Evolutionary conservation across 1,140 invertebrate genomes (phyloP).

Genomic region (Apis cerana): DNA sequence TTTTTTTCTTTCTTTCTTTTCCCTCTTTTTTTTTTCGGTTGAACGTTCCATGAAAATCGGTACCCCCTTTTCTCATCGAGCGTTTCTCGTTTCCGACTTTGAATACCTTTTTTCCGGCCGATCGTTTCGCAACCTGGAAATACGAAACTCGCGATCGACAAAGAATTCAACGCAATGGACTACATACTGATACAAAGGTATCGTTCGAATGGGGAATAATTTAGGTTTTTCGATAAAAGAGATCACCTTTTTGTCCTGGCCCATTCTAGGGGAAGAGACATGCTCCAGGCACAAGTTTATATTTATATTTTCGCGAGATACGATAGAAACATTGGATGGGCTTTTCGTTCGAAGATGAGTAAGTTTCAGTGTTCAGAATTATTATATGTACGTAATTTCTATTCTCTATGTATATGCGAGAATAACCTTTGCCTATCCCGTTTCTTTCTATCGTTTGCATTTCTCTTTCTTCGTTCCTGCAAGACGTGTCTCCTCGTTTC

Average conservation of each 20-base stretch:
- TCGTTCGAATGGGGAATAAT: constrained; percentile 32
- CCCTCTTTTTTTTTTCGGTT: neutral
- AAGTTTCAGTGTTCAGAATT: too few species aligned
- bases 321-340: too few species aligned
- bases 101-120: neutral
- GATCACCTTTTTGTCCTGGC: neutral
- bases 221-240: constrained; percentile 35
- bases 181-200: neutral
- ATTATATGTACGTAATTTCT: too few species aligned
- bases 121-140: neutral
- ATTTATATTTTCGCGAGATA: too few species aligned
- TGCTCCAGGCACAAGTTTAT: neutral
- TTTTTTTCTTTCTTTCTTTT: neutral
- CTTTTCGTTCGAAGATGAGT: too few species aligned
- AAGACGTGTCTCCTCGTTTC: too few species aligned
- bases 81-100: neutral
- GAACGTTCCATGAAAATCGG: neutral
- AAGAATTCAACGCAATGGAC: neutral
- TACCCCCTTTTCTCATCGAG: neutral
- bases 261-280: constrained; percentile 19
- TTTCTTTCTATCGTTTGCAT: too few species aligned
- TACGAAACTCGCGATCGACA: constrained; percentile 10
- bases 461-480: too few species aligned
- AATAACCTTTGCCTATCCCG: too few species aligned
- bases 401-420: too few species aligned